Conservation (phyloP, 2,113 vertebrate species). For the Ciconia boyciana region DNA sequence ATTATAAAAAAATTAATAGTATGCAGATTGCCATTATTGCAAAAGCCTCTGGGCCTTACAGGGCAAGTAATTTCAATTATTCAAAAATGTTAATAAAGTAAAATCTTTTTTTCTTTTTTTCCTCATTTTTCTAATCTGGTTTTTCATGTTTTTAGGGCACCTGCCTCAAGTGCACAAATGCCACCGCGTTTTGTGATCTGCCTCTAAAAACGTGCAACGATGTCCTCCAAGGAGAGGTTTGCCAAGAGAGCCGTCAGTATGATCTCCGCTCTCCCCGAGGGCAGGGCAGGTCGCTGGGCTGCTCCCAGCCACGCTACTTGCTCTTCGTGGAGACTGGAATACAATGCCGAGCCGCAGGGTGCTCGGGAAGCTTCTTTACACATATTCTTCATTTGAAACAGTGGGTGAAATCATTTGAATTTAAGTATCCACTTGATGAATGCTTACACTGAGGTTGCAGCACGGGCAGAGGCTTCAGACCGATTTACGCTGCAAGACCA, state of each 20-base stretch:
- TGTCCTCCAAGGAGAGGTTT: background rate
- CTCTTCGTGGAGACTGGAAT: accelerated
- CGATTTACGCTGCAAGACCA: background rate
- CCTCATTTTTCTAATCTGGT: background rate
- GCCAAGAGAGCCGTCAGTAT: background rate
- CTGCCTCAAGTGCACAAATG: background rate
- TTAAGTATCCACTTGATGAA: background rate
- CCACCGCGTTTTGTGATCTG: background rate
- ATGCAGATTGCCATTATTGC: conserved; percentile 10
- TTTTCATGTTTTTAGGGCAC: background rate
- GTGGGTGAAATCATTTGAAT: background rate
- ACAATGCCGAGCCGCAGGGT: accelerated
- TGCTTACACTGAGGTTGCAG: background rate
- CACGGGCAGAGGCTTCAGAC: background rate
- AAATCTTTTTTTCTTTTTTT: background rate
- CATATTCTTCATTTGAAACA: background rate
- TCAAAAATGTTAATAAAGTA: background rate
- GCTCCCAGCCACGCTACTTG: background rate
- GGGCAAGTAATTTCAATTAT: background rate
- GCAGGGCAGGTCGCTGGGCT: background rate
- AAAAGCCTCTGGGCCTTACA: background rate
- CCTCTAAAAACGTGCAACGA: background rate
- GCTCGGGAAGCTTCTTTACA: background rate
- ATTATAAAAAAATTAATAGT: conserved; percentile 49
- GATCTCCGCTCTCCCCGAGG: accelerated